Evolutionary conservation across 2,888 invertebrate species (phyloP), one percentile per base, ranked within the genome.

Genomic region (Philaethria dido): DNA sequence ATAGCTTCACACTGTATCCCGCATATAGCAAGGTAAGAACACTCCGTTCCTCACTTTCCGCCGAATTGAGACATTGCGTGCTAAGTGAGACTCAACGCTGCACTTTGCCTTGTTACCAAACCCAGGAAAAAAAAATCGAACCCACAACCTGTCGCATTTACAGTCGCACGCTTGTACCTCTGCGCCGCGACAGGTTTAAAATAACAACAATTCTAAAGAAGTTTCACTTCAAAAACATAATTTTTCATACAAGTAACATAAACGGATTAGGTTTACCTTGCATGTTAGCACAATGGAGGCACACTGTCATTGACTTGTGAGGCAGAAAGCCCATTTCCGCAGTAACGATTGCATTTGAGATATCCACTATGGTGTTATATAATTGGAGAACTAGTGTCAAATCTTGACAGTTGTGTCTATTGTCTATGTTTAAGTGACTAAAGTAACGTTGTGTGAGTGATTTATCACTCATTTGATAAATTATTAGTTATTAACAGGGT

Each of bases 331-430:
- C 47, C 20, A 60, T 33, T 47, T 47, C 47, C 60, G 33, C 18
- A 18, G 39, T 39, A 14, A 57, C 11, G 29, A 57, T 42, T 42
- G 42, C 42, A 57, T 39, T 42, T 22, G 60, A 60, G 60, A 60
- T 60, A 60, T 47, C 60, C 14, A 16, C 20, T 33, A 22, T 33
- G 2, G 9, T 16, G 18, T 47, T 60, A 33, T 60, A 18, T 47
- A 45, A 47, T 44, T 45, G 16, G 18, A 60, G 14, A 20, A 22
- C 22, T 47, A 18, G 16, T 8, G 14, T 18, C 29, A 14, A 29
- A 16, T 29, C n/a, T n/a, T 16, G 52, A 18, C 16, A 50, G 25
- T 50, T n/a, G 33, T 3, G 52, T 52, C 1, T 16, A 16, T 3
- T 13, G 52, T 52, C 4, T 16, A 16, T 1, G 11, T 33, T 52